A percentile compares a stretch with the other conserved stretches of the same genome.
Conservation (phyloP, 92 coral and sea anemone species). For the Epizoanthus stellaris region DNA sequence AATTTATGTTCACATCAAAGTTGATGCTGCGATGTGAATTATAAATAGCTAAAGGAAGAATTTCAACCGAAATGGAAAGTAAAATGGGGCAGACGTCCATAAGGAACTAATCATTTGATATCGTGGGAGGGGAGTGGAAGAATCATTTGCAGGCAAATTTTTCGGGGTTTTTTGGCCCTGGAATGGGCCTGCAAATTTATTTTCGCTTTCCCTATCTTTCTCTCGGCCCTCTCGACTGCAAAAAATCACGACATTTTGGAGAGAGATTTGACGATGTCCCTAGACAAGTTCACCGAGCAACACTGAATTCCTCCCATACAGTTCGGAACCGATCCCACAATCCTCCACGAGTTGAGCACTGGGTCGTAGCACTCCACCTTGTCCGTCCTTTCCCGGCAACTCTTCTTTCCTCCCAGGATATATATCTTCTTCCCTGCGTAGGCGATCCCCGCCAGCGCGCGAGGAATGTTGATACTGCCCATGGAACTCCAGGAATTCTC, state of each 20-base stretch:
- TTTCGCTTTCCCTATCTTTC: too few species aligned
- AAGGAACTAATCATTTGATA: too few species aligned
- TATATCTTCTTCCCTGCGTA: slow-evolving; percentile 74
- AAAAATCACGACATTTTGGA: slow-evolving; percentile 62
- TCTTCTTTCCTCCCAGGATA: slow-evolving; percentile 95
- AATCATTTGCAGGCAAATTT: too few species aligned
- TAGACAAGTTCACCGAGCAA: slow-evolving; percentile 76
- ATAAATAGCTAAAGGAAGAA: too few species aligned
- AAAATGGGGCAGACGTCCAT: too few species aligned
- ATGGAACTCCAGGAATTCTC: slow-evolving; percentile 77
- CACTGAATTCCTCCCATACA: slow-evolving; percentile 97
- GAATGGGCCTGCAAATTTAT: too few species aligned
- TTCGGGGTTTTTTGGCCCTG: too few species aligned
- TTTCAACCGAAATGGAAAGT: too few species aligned
- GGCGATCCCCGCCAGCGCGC: slow-evolving; percentile 93
- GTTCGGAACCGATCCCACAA: slow-evolving; percentile 89
- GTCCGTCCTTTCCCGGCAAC: slow-evolving; percentile 86
- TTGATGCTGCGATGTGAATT: too few species aligned
- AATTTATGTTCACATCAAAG: too few species aligned
- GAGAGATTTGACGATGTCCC: slow-evolving; percentile 68
- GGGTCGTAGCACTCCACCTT: slow-evolving; percentile 90
- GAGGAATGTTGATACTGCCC: slow-evolving; percentile 77
- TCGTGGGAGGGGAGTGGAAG: too few species aligned
- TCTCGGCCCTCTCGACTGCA: neutral
- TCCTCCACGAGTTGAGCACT: slow-evolving; percentile 82